A percentile compares a stretch with the other conserved stretches of the same genome.
These are phyloP conservation scores for Amphilophus citrinellus DNA, from an alignment of 2,113 vertebrate species.

Conservation along the genomic window DNA sequence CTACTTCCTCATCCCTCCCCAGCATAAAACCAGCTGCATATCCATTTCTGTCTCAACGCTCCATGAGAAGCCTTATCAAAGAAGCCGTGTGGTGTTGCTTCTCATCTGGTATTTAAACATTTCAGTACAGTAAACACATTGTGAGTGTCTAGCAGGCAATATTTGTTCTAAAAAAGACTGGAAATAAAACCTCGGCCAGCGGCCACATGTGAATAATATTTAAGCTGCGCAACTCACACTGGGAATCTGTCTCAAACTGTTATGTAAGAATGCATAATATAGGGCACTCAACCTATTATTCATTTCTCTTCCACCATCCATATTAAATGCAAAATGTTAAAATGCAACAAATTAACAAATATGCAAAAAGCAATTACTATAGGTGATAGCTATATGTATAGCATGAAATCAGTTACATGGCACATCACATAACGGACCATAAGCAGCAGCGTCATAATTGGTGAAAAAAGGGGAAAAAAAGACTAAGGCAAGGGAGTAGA, in stretches of 20 bases:
- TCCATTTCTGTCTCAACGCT: slow-evolving; percentile 47
- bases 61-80: slow-evolving; percentile 33
- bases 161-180: not conserved
- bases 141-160: not conserved
- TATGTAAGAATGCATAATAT: slow-evolving; percentile 57
- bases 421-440: not conserved
- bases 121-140: not conserved
- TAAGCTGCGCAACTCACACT: slow-evolving; percentile 26
- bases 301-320: not conserved
- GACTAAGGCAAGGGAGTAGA: not conserved
- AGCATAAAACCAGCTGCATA: slow-evolving; percentile 59
- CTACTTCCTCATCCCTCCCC: slow-evolving; percentile 60
- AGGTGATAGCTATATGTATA: not conserved
- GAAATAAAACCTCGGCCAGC: not conserved
- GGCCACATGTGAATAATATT: slow-evolving; percentile 11
- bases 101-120: slow-evolving; percentile 16
- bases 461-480: not conserved
- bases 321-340: not conserved
- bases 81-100: not conserved
- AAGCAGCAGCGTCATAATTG: not conserved
- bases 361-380: not conserved
- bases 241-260: slow-evolving; percentile 32
- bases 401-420: not conserved
- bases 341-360: not conserved
- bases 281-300: not conserved